A percentile compares a stretch with the other conserved stretches of the same genome.
These are phyloP conservation scores for Chironomus tepperi DNA, from an alignment of 1,140 invertebrate species.

Conservation along the genomic window DNA sequence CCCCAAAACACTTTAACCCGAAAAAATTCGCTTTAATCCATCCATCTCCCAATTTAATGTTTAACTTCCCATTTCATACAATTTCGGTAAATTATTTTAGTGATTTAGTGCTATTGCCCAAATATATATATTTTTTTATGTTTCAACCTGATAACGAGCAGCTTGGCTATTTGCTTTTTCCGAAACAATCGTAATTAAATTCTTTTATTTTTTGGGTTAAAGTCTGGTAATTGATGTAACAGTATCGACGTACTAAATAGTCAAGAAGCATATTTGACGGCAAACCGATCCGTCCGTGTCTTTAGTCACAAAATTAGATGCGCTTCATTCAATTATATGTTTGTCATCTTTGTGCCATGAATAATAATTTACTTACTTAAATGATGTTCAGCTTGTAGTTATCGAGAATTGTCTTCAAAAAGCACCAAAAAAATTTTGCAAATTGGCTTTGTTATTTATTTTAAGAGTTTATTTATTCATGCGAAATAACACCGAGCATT, in stretches of 20 bases:
- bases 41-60: background rate
- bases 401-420: background rate
- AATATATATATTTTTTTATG: background rate
- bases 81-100: background rate
- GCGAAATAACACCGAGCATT: constrained; percentile 10
- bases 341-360: background rate
- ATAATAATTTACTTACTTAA: background rate
- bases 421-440: background rate
- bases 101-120: background rate
- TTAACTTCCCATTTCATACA: background rate
- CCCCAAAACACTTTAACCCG: too few species aligned
- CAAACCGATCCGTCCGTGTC: too few species aligned
- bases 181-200: background rate
- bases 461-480: background rate
- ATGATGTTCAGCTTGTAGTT: background rate
- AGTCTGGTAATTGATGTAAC: too few species aligned
- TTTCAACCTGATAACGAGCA: background rate
- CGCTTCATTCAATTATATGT: background rate
- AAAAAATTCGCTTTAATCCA: background rate
- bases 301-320: too few species aligned
- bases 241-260: too few species aligned
- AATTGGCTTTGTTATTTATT: background rate
- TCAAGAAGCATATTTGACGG: too few species aligned
- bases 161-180: background rate
- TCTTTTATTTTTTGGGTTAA: too few species aligned